These are phyloP conservation scores for Lissonota sp. DNA, from an alignment of 2,888 invertebrate species.

Conservation along the genomic window DNA sequence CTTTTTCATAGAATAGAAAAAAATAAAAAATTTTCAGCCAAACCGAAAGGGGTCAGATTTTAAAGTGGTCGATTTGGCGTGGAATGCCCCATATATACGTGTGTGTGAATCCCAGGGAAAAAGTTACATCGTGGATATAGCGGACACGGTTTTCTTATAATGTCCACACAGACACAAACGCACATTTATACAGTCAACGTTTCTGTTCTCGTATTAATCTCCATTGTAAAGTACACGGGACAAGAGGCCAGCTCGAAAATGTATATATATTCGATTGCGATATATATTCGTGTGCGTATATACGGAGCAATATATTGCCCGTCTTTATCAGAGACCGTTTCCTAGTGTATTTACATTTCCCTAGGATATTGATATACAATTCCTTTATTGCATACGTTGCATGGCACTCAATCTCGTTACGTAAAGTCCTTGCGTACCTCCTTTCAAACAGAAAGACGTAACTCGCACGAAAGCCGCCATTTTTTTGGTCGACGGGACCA, in stretches of 20 bases:
- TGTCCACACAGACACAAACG: constrained; percentile 40
- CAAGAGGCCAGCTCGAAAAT: constrained; percentile 20
- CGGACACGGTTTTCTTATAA: constrained; percentile 50
- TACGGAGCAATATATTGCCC: background rate
- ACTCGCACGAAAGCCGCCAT: no score
- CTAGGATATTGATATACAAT: constrained; percentile 51
- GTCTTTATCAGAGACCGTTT: constrained; percentile 43
- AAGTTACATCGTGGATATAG: constrained; percentile 38
- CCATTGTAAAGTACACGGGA: constrained; percentile 54
- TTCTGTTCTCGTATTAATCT: constrained; percentile 60
- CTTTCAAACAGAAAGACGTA: no score
- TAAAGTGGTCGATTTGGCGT: no score
- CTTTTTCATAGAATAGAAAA: no score
- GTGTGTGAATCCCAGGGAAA: background rate
- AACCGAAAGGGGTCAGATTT: no score
- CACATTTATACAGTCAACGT: background rate
- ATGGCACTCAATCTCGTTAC: constrained; percentile 29
- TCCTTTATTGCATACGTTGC: constrained; percentile 43
- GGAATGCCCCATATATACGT: background rate
- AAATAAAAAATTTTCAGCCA: no score
- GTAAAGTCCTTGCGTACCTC: background rate
- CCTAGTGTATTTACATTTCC: constrained; percentile 40
- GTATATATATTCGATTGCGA: constrained; percentile 19
- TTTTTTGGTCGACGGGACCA: no score
- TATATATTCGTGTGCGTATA: constrained; percentile 10